Evolutionary conservation across 2,888 invertebrate species (phyloP), one percentile per base, ranked within the genome.

Genomic region (Ichneumoninae sp.): DNA sequence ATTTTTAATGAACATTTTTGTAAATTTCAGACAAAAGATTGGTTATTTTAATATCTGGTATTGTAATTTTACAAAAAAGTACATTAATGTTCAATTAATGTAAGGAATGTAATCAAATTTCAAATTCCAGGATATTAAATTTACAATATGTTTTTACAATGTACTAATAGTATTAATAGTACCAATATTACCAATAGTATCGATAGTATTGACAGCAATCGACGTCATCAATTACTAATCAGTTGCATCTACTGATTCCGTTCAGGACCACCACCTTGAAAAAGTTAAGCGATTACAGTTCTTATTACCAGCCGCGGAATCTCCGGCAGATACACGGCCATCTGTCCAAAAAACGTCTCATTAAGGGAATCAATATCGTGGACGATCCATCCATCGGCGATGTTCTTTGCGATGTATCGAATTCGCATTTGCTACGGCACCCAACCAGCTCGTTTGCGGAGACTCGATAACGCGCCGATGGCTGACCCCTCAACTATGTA

Each of bases 401-500:
- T 30, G 63, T 63, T 33, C 16, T 30, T 63, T 16, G 5, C 63
- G 63, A 66, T 44, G 36, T 63, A 79, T 71, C 57, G 68, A 52
- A 63, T 78, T 78, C 26, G 36, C 22, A 22, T 78, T 73, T 44
- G 50, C 54, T 63, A 22, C 4, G 63, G 4, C n/a, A 65, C 65
- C 2, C 44, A 73, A 69, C 26, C 30, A 36, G 47, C 57, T 60
- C 13, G 44, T 80, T 60, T 57, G 36, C 16, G 13, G 50, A 57
- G 47, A 47, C 10, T 13, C 36, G 65, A 68, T 76, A 76, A 83
- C 66, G 19, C 19, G 57, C n/a, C 19, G 50, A 60, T 73, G 57
- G 77, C n/a, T 57, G 52, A 60, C 7, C 57, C 57, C 50, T 50
- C 60, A 52, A 77, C 75, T 47, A 73, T 44, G 63, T 52, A 13